Evolutionary conservation across 2,888 invertebrate species (phyloP).

Genomic region (Timandra comae): DNA sequence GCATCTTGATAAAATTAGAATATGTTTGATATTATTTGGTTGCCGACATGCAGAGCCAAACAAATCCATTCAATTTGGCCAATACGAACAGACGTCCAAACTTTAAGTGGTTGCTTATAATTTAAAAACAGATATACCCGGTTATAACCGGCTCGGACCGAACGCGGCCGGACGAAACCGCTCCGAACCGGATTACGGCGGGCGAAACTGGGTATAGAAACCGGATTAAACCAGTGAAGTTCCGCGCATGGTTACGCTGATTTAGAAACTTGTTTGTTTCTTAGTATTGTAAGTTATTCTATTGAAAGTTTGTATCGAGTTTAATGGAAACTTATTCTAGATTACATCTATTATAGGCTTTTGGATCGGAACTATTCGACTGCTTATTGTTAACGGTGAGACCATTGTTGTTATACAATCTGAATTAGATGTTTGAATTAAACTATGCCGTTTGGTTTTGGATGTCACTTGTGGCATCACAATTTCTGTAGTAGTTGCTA

Average conservation of each 20-base stretch:
- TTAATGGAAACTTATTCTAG: slow-evolving; percentile 46
- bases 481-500: too few species aligned
- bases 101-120: slow-evolving; percentile 51
- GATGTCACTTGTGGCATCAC: too few species aligned
- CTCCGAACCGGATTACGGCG: slow-evolving; percentile 51
- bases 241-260: slow-evolving; percentile 68
- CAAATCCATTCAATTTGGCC: slow-evolving; percentile 19
- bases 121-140: slow-evolving; percentile 47
- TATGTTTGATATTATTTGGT: too few species aligned
- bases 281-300: slow-evolving; percentile 46
- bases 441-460: too few species aligned
- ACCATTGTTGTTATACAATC: too few species aligned
- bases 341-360: slow-evolving; percentile 33
- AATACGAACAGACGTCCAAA: slow-evolving; percentile 21
- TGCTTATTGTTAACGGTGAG: slow-evolving; percentile 14
- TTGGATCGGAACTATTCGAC: slow-evolving; percentile 25
- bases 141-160: slow-evolving; percentile 37
- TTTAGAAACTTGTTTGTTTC: slow-evolving; percentile 71
- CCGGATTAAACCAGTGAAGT: slow-evolving; percentile 63
- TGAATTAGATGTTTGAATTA: too few species aligned
- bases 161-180: slow-evolving; percentile 37
- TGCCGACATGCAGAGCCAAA: slow-evolving; percentile 15
- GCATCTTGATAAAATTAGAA: too few species aligned
- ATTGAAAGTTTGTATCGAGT: slow-evolving; percentile 34
- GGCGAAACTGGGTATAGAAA: slow-evolving; percentile 46